Conservation (phyloP, 2,797 vertebrate genomes). For the Moxostoma hubbsi region DNA sequence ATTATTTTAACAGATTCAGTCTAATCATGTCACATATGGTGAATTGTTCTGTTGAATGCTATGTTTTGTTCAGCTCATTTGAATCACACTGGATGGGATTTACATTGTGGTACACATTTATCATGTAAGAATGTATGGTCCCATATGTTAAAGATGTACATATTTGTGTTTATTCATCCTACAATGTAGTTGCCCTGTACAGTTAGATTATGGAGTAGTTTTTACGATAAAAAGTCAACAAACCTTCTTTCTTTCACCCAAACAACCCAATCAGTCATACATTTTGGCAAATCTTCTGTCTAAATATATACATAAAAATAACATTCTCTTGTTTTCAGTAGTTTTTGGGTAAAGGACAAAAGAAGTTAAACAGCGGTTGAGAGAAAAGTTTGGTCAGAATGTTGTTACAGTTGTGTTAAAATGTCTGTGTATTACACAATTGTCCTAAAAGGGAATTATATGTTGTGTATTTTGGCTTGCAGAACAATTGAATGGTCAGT, state of each 20-base stretch:
- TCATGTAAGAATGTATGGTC: slow-evolving; percentile 66
- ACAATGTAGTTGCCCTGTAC: slow-evolving; percentile 69
- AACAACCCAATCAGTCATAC: slow-evolving; percentile 61
- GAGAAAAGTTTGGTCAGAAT: neutral
- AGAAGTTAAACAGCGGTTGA: neutral
- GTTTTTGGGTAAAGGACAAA: neutral
- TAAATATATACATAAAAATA: slow-evolving; percentile 8
- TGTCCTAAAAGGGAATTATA: slow-evolving; percentile 25
- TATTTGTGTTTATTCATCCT: slow-evolving; percentile 65
- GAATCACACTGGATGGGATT: slow-evolving; percentile 82
- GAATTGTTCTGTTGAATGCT: slow-evolving; percentile 69
- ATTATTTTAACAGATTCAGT: slow-evolving; percentile 35
- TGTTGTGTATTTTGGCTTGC: slow-evolving; percentile 69
- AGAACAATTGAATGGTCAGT: slow-evolving; percentile 60
- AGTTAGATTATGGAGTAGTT: slow-evolving; percentile 65
- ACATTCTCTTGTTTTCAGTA: neutral
- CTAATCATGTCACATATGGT: slow-evolving; percentile 11
- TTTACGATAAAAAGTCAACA: slow-evolving; percentile 59
- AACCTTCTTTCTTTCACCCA: slow-evolving; percentile 27
- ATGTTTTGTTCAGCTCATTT: slow-evolving; percentile 57
- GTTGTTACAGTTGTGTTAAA: neutral
- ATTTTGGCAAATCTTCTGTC: slow-evolving; percentile 65
- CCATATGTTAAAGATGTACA: slow-evolving; percentile 68
- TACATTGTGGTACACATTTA: slow-evolving; percentile 75
- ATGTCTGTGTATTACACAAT: neutral